Evolutionary conservation across 2,888 invertebrate species (phyloP), one percentile per base, ranked within the genome.

Genomic region (Eristalis intricaria): DNA sequence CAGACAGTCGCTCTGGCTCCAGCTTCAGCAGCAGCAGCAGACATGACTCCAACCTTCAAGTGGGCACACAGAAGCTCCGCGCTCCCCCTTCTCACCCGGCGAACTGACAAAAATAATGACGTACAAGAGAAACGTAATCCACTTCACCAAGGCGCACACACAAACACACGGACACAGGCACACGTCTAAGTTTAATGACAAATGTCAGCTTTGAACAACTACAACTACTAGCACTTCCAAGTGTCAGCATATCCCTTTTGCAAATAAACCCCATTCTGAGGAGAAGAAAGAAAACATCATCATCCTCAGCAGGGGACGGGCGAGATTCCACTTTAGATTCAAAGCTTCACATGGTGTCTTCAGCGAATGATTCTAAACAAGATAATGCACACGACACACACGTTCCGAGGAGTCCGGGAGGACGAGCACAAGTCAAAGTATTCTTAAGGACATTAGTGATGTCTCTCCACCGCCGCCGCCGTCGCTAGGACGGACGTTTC

Each of bases 141-240:
- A 79, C 66, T 75, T 83, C 43, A 23, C 58, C 23, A 15, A 69
- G 15, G 3, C n/a, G n/a, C 61, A 70, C 43, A 11, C 22, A 40
- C 22, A 63, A 22, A 61, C 7, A 4, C 32, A 32, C 8, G 7
- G 32, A 32, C 32, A 8, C 32, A 32, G 10, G 10, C 68, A 63
- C 64, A 64, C 50, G 65, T 50, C 58, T 64, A 60, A 80, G 73
- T 87, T 80, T 76, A 87, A 87, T 87, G 84, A 87, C 87, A 87
- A 87, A 80, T 84, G 87, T 84, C 84, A 76, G 84, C 71, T 87
- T 84, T 84, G 84, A 79, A 80, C 84, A 87, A 79, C 83, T 84
- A 66, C 75, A 58, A 75, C 86, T 84, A 79, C 38, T 38, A 13
- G 13, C 61, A 64, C 74, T 83, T 78, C 79, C 61, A 69, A 87